Conservation (phyloP, 2,888 invertebrate species). For the Scelioninae gen. 2 region DNA sequence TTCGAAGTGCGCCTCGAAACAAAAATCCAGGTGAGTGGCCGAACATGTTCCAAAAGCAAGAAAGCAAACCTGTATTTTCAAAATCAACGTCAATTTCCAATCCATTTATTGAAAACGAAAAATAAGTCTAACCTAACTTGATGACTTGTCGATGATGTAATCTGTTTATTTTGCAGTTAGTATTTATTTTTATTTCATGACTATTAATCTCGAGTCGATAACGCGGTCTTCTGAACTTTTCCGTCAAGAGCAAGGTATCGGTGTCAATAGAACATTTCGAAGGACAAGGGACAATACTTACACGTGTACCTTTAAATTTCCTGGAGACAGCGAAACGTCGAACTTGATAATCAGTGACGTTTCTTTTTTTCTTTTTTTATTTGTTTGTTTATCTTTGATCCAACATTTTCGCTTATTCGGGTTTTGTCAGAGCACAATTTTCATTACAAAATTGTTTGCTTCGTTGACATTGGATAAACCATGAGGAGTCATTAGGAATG, state of each 20-base stretch:
- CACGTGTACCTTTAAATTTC: too few species aligned
- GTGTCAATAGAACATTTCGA: too few species aligned
- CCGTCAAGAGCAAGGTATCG: too few species aligned
- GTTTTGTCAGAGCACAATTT: not conserved
- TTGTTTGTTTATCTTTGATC: too few species aligned
- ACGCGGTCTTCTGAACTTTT: not conserved
- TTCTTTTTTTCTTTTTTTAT: not conserved
- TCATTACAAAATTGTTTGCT: not conserved
- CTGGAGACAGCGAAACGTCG: too few species aligned
- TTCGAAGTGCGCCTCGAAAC: not conserved
- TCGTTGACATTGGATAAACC: not conserved
- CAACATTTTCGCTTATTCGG: not conserved
- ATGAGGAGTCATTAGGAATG: not conserved
- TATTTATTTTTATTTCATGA: constrained; percentile 19
- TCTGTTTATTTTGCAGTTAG: constrained; percentile 18
- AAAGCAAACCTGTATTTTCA: not conserved
- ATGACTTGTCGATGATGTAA: constrained; percentile 18
- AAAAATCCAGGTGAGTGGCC: constrained; percentile 1
- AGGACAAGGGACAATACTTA: too few species aligned
- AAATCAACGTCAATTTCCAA: not conserved
- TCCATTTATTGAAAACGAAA: constrained; percentile 21
- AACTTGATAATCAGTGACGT: too few species aligned
- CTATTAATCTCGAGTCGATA: not conserved
- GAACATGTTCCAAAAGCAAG: too few species aligned
- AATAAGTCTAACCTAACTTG: constrained; percentile 31